These are phyloP conservation scores for Nomada fabriciana DNA, from an alignment of 2,888 invertebrate species.

Conservation along the genomic window DNA sequence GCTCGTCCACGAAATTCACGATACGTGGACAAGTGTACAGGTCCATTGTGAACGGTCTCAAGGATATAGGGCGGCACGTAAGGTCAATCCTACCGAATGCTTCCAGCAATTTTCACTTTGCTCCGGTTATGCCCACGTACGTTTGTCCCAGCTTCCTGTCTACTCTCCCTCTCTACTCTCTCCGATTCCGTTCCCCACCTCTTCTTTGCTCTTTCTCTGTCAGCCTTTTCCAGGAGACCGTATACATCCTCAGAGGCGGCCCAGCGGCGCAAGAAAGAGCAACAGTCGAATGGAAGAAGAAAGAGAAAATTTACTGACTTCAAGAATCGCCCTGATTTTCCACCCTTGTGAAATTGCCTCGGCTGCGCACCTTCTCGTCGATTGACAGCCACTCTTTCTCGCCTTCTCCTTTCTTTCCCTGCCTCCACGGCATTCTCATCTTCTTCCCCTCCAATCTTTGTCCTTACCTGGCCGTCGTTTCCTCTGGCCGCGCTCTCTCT, in stretches of 20 bases:
- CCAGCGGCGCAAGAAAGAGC: slow-evolving; percentile 16
- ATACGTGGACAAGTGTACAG: slow-evolving; percentile 35
- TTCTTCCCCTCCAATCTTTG: slow-evolving; percentile 39
- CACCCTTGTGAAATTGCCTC: slow-evolving; percentile 74
- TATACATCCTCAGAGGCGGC: slow-evolving; percentile 40
- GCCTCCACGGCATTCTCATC: slow-evolving; percentile 1
- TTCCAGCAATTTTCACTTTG: slow-evolving; percentile 79
- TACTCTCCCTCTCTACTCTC: slow-evolving; percentile 7
- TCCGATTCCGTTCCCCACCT: slow-evolving; percentile 12
- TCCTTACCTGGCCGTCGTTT: slow-evolving; percentile 44
- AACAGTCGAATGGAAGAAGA: background rate
- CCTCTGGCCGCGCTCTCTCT: slow-evolving; percentile 47
- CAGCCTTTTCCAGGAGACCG: slow-evolving; percentile 10
- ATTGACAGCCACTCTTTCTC: slow-evolving; percentile 74
- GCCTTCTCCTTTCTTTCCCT: slow-evolving; percentile 11
- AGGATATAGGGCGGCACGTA: slow-evolving; percentile 65
- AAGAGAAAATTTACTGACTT: slow-evolving; percentile 70
- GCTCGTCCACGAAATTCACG: slow-evolving; percentile 14
- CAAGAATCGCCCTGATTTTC: slow-evolving; percentile 75
- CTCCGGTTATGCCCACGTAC: slow-evolving; percentile 71
- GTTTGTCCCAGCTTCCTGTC: slow-evolving; percentile 59
- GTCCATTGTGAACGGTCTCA: slow-evolving; percentile 47
- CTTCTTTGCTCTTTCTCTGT: slow-evolving; percentile 7
- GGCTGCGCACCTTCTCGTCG: slow-evolving; percentile 68
- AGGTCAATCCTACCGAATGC: slow-evolving; percentile 74